Percentiles rank a stretch among this genome's conserved stretches.
Conservation (phyloP, 23 tunicate genomes). For the Trididemnum clinides region DNA sequence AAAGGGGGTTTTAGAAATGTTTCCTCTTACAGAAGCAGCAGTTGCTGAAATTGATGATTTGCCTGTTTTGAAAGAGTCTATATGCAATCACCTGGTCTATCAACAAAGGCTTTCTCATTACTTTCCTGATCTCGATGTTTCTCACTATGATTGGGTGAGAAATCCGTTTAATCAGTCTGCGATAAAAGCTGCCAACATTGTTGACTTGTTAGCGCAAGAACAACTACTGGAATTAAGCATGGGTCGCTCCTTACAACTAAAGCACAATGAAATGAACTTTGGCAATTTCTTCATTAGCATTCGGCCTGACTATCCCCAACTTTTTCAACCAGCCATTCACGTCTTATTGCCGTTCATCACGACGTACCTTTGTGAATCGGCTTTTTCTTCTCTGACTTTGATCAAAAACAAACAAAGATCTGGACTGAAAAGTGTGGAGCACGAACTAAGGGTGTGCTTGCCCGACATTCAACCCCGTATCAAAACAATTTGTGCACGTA, state of each 20-base stretch:
- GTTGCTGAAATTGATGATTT: no score
- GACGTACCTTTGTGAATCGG: slow-evolving; percentile 27
- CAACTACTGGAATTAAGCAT: slow-evolving; percentile 22
- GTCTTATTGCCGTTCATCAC: slow-evolving; percentile 21
- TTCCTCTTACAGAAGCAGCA: no score
- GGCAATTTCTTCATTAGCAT: slow-evolving; percentile 13
- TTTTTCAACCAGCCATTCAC: slow-evolving; percentile 2
- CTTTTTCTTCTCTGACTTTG: slow-evolving; percentile 1
- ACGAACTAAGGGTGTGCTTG: slow-evolving; percentile 22
- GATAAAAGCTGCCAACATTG: not conserved
- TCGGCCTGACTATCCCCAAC: slow-evolving; percentile 15
- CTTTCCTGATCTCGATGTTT: no score
- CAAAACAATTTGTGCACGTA: slow-evolving; percentile 15
- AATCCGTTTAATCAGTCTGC: slow-evolving; percentile 19
- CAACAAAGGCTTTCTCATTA: no score
- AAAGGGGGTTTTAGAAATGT: no score
- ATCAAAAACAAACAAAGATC: slow-evolving; percentile 28
- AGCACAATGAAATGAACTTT: slow-evolving; percentile 21
- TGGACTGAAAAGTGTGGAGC: slow-evolving; percentile 10
- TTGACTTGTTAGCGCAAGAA: slow-evolving; percentile 15
- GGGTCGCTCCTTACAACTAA: slow-evolving; percentile 18
- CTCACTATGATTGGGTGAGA: no score
- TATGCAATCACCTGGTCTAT: no score
- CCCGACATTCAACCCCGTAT: slow-evolving; percentile 22
- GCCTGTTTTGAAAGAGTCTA: no score